phyloP scores from a whole-genome alignment of 1,140 invertebrate species.

The Drosophila punjabiensis region DNA sequence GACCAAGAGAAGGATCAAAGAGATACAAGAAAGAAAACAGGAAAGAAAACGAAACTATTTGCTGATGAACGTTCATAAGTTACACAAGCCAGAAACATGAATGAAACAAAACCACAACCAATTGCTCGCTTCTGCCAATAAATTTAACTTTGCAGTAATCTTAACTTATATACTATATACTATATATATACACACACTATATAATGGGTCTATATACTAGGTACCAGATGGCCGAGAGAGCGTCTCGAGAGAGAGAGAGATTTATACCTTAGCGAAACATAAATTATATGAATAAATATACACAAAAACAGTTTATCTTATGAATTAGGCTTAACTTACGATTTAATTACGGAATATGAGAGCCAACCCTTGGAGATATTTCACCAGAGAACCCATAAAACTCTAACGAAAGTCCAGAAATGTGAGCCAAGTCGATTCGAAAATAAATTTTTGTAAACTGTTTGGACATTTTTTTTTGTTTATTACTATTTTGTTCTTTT shows the following conservation, averaged over 20 bases:
- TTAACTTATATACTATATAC: slow-evolving; percentile 33
- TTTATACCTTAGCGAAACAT: slow-evolving; percentile 42
- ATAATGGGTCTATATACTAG: slow-evolving; percentile 34
- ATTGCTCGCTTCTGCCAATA: slow-evolving; percentile 82
- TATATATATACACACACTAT: slow-evolving; percentile 18
- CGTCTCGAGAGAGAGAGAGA: slow-evolving; percentile 47
- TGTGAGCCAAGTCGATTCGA: background rate
- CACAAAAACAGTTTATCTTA: slow-evolving; percentile 42
- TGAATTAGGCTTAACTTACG: slow-evolving; percentile 54
- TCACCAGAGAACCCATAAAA: background rate
- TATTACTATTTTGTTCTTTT: background rate
- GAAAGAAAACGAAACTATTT: slow-evolving; percentile 15
- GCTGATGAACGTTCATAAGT: slow-evolving; percentile 33
- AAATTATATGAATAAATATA: slow-evolving; percentile 9
- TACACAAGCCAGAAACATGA: slow-evolving; percentile 2
- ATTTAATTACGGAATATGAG: slow-evolving; percentile 24
- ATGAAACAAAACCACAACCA: slow-evolving; percentile 49
- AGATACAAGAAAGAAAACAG: background rate
- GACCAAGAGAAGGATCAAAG: background rate
- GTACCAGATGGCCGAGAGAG: background rate
- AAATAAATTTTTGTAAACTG: too few relatives aligned
- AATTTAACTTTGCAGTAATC: slow-evolving; percentile 60
- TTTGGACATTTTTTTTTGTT: too few relatives aligned
- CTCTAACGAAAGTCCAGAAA: background rate
- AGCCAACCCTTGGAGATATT: background rate